Evolutionary conservation across 2,888 invertebrate species (phyloP).

Genomic region (Euproctis similis): DNA sequence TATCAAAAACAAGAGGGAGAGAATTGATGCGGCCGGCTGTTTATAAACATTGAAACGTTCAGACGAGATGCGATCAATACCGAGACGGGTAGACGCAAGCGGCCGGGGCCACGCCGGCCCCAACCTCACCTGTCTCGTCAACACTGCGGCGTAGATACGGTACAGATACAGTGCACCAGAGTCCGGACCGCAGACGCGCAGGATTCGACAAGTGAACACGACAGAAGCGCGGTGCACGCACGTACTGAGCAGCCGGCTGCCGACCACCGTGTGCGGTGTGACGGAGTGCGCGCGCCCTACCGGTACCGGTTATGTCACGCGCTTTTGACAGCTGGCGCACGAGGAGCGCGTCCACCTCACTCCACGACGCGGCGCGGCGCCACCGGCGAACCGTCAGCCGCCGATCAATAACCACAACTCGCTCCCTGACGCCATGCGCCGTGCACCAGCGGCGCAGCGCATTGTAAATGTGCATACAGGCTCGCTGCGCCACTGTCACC

Average conservation of each 20-base stretch:
- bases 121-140: conserved; percentile 51
- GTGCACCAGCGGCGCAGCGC: conserved; percentile 11
- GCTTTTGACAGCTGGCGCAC: conserved; percentile 51
- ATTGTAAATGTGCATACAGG: too few species aligned
- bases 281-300: conserved; percentile 56
- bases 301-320: conserved; percentile 56
- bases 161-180: too few species aligned
- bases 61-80: conserved; percentile 56
- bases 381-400: conserved; percentile 37
- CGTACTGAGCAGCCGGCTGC: conserved; percentile 55
- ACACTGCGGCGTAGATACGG: conserved; percentile 36
- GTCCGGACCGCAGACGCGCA: conserved; percentile 34
- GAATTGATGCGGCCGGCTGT: conserved; percentile 63
- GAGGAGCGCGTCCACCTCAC: conserved; percentile 22
- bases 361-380: conserved; percentile 38
- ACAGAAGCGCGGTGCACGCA: conserved; percentile 35
- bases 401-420: conserved; percentile 36
- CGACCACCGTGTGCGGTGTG: conserved; percentile 56
- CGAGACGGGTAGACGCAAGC: conserved; percentile 38
- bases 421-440: conserved; percentile 15
- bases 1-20: conserved; percentile 57
- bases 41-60: conserved; percentile 68
- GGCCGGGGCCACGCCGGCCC: conserved; percentile 49
- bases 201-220: conserved; percentile 32
- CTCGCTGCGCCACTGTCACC: too few species aligned